Evolutionary conservation across 2,888 invertebrate genomes (phyloP), one percentile per base, ranked within the genome.

Genomic region (Drosophila melanosoma): DNA sequence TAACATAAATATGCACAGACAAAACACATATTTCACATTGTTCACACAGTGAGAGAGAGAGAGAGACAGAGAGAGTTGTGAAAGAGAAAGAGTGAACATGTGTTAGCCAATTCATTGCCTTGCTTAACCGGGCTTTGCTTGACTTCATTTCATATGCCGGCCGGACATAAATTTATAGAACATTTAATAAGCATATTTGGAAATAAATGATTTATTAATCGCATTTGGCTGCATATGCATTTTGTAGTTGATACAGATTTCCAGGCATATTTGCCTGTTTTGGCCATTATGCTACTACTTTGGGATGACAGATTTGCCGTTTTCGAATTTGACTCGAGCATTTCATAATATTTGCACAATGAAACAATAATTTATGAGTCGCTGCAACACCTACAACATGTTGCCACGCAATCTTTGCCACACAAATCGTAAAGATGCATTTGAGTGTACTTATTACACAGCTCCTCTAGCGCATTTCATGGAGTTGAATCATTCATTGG

Each of bases 151-250:
- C 76, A 60, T 60, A 32, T 56, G 76, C 69, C 74, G 68, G 68
- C 60, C 62, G 73, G 69, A 83, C 70, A 89, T 82, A 82, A 82
- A 89, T 86, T 90, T 82, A 80, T 84, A 81, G 79, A 82, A 81
- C 81, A 83, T 81, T 89, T 87, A 89, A 89, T 82, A 82, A 79
- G 81, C 83, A 83, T 71, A 81, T 83, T 82, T 83, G 81, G 68
- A 74, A 76, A 82, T 79, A 76, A 69, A 79, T 83, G 84, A 83
- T 83, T 83, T 83, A 83, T 83, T 79, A 58, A 42, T 81, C 57
- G n/a, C 58, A 51, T 35, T 58, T 64, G 73, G 67, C 70, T 76
- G 69, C 40, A 35, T 17, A 45, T 49, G 56, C 42, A 20, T n/a
- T 52, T 26, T 52, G 38, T 58, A 48, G 59, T 65, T 62, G 63